Evolutionary conservation across 2,888 invertebrate genomes (phyloP), one percentile per base, ranked within the genome.

Genomic region (Chloroclystis v-ata): DNA sequence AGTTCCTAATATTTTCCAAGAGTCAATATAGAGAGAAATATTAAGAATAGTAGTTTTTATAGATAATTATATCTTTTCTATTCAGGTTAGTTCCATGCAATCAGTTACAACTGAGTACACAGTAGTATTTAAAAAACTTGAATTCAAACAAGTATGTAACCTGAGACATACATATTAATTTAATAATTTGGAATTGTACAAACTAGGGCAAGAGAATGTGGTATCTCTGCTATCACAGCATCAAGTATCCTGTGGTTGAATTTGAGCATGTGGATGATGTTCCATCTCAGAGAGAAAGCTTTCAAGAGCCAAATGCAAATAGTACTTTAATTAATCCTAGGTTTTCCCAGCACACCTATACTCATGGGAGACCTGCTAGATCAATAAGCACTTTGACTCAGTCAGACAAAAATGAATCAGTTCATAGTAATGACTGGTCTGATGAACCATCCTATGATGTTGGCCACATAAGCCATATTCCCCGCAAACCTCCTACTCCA

Each of bases 141-240:
- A 81, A 55, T 82, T 82, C 67, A 71, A 73, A 67, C 78, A 80
- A 39, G 75, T 66, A 59, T 83, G 81, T 61, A 24, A 25, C 37
- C 60, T 69, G 52, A 71, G 71, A 63, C 63, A 60, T 49, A 69
- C 69, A 10, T 59, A 61, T 32, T 74, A 72, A 54, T 71, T 57
- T 76, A 43, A 56, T 57, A 66, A 4, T 59, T 54, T 67, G 70
- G 63, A 57, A 59, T 69, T 63, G 57, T 66, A 66, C 61, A 66
- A 67, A 76, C 63, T 71, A 87, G 87, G 85, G 77, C 61, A 62
- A 67, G 69, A 82, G 73, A 65, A 57, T 69, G 59, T 86, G 87
- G 86, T 78, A 82, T 67, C 69, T 75, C 62, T 87, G 87, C 63
- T 85, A 84, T 69, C 87, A 86, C 68, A 79, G 72, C 63, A 71